phyloP scores from a whole-genome alignment of 2,888 invertebrate species.

The Lasioglossum figueresi region DNA sequence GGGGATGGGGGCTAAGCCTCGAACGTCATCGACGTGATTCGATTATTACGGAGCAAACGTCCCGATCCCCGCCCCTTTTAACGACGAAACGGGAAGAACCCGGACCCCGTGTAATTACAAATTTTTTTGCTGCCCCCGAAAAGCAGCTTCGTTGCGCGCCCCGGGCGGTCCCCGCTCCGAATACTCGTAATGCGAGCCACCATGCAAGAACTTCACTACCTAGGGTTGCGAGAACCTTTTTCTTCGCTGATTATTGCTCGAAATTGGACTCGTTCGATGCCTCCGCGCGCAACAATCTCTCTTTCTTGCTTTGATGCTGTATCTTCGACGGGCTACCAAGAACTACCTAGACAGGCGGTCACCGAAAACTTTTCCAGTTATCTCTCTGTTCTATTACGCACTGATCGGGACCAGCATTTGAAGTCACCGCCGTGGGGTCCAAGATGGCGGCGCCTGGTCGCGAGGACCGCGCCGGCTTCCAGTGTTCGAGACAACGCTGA shows the following conservation, averaged over 20 bases:
- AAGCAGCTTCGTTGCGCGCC: constrained; percentile 11
- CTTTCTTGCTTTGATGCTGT: neutral
- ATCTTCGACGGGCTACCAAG: neutral
- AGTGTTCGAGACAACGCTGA: too few species aligned
- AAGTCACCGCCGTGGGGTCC: neutral
- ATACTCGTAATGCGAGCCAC: constrained; percentile 4
- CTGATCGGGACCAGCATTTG: neutral
- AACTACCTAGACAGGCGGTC: neutral
- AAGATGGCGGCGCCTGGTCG: neutral
- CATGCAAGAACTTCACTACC: constrained; percentile 9
- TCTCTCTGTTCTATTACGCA: neutral
- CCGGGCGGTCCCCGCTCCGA: constrained; percentile 6
- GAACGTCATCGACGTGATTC: constrained; percentile 70
- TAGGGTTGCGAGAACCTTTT: neutral
- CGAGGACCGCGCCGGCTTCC: too few species aligned
- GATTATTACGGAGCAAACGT: constrained; percentile 68
- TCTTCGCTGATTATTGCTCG: neutral
- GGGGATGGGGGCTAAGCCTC: constrained; percentile 15
- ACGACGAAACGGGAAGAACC: constrained; percentile 42
- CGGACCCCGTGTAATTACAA: constrained; percentile 61
- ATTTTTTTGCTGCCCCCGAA: constrained; percentile 46
- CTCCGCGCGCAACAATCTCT: neutral
- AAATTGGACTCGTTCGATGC: constrained; percentile 5
- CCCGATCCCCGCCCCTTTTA: constrained; percentile 54
- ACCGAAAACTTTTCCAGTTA: neutral